phyloP scores from a whole-genome alignment of 1,140 invertebrate species.

The Oedothorax gibbosus region DNA sequence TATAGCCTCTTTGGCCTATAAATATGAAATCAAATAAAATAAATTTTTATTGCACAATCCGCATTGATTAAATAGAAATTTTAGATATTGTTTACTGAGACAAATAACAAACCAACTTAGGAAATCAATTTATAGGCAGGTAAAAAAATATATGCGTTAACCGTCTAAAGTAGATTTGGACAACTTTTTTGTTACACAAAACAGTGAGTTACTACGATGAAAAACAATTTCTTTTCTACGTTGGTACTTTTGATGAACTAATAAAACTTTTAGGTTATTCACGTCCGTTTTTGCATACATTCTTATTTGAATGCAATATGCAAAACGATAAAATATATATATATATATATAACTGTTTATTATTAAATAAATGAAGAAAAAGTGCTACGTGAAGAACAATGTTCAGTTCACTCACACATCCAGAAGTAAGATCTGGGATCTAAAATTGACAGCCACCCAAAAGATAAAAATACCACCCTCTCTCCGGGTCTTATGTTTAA shows the following conservation, averaged over 20 bases:
- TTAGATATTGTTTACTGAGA: no score
- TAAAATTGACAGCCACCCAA: constrained; percentile 53
- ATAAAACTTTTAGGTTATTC: background rate
- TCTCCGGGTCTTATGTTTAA: background rate
- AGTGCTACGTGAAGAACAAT: constrained; percentile 9
- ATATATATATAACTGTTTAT: background rate
- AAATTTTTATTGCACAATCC: no score
- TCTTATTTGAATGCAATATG: background rate
- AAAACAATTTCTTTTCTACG: background rate
- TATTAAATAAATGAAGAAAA: no score
- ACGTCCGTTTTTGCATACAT: background rate
- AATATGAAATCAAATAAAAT: no score
- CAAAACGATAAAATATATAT: constrained; percentile 1
- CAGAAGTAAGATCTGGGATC: constrained; percentile 22
- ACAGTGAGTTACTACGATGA: background rate
- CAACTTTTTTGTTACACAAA: no score
- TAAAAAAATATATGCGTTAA: no score
- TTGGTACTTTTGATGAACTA: background rate
- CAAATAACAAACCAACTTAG: no score
- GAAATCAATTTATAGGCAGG: no score
- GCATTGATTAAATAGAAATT: no score
- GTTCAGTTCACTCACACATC: constrained; percentile 45
- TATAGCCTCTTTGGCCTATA: no score
- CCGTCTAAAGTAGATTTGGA: no score
- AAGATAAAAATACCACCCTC: constrained; percentile 55